A percentile compares a stretch with the other conserved stretches of the same genome.
Evolutionary conservation across 2,113 vertebrate genomes (phyloP).

Genomic region (Serilophus lunatus): DNA sequence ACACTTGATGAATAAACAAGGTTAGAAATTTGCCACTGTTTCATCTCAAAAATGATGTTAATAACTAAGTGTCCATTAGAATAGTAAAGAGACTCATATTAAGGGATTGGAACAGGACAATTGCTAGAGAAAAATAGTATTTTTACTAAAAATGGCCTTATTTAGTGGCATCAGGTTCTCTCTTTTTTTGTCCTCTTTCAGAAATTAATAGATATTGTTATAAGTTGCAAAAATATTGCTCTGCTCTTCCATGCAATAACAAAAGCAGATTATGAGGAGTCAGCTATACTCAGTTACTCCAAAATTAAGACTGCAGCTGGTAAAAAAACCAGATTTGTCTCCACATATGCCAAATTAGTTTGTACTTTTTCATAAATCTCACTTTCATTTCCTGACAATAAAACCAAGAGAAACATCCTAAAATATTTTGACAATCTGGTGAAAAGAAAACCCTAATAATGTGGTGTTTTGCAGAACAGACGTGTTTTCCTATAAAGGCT

Average conservation of each 20-base stretch:
- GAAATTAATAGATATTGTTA: neutral
- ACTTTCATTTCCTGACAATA: neutral
- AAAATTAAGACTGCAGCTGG: neutral
- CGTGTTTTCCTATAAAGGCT: neutral
- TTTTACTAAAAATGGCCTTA: conserved; percentile 35
- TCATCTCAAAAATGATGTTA: conserved; percentile 1
- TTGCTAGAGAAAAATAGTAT: conserved; percentile 21
- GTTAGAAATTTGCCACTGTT: neutral
- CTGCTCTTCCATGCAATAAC: neutral
- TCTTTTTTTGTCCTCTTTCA: neutral
- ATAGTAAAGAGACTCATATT: neutral
- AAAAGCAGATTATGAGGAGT: neutral
- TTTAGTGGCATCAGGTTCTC: neutral
- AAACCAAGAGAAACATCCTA: neutral
- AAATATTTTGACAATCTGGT: neutral
- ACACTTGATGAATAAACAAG: neutral
- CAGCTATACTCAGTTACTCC: neutral
- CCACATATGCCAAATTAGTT: neutral
- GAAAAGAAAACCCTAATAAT: neutral
- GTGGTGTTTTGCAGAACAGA: neutral
- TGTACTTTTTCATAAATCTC: neutral
- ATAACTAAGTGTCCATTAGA: neutral
- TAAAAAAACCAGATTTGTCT: neutral
- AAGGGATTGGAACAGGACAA: neutral
- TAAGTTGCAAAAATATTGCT: neutral